Evolutionary conservation across 2,797 vertebrate genomes (phyloP).

Genomic region (Margarornis squamiger): DNA sequence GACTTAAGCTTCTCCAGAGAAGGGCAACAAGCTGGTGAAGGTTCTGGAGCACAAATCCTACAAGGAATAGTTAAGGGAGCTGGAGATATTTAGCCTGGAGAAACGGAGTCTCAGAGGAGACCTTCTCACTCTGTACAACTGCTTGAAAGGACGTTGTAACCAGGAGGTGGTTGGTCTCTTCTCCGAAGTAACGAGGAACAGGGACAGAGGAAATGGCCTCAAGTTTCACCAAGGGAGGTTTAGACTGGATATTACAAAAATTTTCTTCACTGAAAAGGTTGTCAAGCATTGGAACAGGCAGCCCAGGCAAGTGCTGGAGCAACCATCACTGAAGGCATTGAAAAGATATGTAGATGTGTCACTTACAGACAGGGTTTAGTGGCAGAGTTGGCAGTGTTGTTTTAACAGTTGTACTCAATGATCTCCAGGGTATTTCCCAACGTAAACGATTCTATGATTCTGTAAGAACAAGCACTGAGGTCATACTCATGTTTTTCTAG

Average conservation of each 20-base stretch:
- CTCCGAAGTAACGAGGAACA: fast-evolving
- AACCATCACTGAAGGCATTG: background rate
- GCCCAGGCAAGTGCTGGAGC: background rate
- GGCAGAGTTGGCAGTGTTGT: background rate
- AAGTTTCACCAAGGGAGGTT: background rate
- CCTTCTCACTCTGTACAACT: fast-evolving
- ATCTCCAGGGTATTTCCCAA: background rate
- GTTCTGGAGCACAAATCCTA: background rate
- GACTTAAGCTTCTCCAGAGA: background rate
- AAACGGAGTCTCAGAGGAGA: background rate
- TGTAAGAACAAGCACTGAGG: background rate
- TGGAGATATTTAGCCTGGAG: fast-evolving
- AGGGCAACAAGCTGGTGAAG: background rate
- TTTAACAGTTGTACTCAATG: background rate
- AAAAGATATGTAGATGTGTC: fast-evolving
- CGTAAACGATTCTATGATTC: background rate
- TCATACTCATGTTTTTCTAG: background rate
- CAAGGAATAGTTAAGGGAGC: background rate
- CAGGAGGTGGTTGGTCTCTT: fast-evolving
- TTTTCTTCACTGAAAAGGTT: background rate
- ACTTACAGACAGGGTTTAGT: background rate
- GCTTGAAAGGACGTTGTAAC: background rate
- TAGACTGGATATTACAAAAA: background rate
- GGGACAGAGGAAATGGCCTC: background rate
- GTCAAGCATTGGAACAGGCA: background rate